phyloP scores from a whole-genome alignment of 2,113 vertebrate genomes.

The Syrrhaptes paradoxus region DNA sequence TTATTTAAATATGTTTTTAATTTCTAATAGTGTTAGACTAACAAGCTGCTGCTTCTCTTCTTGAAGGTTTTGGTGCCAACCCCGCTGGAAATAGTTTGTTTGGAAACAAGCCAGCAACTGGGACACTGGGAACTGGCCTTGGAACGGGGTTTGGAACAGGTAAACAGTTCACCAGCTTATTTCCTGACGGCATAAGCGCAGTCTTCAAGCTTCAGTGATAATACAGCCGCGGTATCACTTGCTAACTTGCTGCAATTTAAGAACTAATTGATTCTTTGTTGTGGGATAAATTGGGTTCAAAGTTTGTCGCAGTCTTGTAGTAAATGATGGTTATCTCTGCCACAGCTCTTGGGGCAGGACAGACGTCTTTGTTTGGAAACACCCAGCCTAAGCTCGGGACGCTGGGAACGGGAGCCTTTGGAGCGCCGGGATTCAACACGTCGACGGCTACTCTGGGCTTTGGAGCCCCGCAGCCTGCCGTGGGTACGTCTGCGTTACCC shows the following conservation, averaged over 20 bases:
- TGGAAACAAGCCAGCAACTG: constrained; percentile 87
- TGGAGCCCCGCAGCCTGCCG: constrained; percentile 87
- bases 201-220: neutral
- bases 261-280: too few species aligned
- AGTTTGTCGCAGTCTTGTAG: rapidly evolving
- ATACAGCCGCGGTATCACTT: neutral
- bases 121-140: constrained; percentile 86
- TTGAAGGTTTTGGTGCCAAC: constrained; percentile 86
- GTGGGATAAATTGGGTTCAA: neutral
- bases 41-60: neutral
- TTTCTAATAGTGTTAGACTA: neutral
- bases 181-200: neutral
- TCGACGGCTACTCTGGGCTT: constrained; percentile 84
- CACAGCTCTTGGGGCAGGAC: constrained; percentile 84
- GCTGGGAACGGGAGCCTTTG: constrained; percentile 87
- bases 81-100: constrained; percentile 85
- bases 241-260: too few species aligned
- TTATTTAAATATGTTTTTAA: neutral
- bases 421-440: constrained; percentile 83
- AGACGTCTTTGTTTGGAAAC: constrained; percentile 88
- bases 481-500: constrained; percentile 77
- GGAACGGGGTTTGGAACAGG: constrained; percentile 90
- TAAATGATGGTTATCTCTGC: neutral
- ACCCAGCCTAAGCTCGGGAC: constrained; percentile 89
- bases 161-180: constrained; percentile 40